Evolutionary conservation across 2,113 vertebrate genomes (phyloP), one percentile per base, ranked within the genome.

Genomic region (Noctilio leporinus): DNA sequence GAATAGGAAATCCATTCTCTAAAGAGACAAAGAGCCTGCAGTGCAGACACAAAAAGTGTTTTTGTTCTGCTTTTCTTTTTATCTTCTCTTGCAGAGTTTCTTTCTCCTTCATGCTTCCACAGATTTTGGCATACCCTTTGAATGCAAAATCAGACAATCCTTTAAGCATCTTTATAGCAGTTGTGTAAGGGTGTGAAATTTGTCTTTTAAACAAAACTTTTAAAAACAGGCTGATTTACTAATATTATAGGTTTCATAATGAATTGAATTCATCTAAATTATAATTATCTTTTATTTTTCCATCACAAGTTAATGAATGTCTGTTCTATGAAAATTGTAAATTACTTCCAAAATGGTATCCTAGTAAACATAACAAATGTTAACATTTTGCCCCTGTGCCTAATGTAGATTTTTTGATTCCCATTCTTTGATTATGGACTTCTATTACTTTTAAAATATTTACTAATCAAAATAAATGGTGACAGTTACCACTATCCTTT

Each of bases 111-210:
- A 83, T 49, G 4, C 86, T 92, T 5, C 77, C 84, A 64, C 28
- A 95, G 17, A 45, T 70, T 96, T 95, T 97, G 96, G 73, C 73
- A 12, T 16, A 51, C 10, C 6, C 70, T 47, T 77, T 96, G 95
- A 97, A 96, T 97, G 88, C 35, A 95, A 91, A 96, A 95, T 96
- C 88, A 83, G 78, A 70, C 49, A 90, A 84, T 73, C 51, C 35
- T 81, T 89, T 55, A 78, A 2, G 73, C 59, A 73, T 11, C 86
- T 95, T 73, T 88, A 17, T 57, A 95, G 64, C n/a, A 70, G 33
- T 80, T 90, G 38, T 73, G 33, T 69, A 72, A 7, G 76, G 14
- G 10, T 87, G 0, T 77, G 9, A 33, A 65, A 26, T 95, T 95
- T 85, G 67, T 73, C 94, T 82, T 95, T 75, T 67, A 92, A 81